These are phyloP conservation scores for Vireo altiloquus DNA, from an alignment of 2,113 vertebrate species.

Conservation along the genomic window DNA sequence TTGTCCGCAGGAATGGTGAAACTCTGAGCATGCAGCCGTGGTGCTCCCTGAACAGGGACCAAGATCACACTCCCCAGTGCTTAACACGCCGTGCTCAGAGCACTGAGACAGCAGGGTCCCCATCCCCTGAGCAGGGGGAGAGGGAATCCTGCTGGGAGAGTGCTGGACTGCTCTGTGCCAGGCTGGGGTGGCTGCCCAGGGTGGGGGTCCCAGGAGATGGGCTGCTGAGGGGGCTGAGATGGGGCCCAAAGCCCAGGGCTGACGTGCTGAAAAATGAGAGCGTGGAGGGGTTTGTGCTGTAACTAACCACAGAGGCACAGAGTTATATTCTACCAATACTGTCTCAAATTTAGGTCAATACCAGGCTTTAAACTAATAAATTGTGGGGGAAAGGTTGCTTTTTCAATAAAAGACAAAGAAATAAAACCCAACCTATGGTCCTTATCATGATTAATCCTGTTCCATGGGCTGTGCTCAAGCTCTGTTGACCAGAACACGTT, in stretches of 20 bases:
- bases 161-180: accelerated
- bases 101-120: not conserved
- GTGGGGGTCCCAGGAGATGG: accelerated
- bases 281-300: not conserved
- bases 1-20: not conserved
- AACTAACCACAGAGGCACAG: not conserved
- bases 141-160: not conserved
- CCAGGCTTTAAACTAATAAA: conserved; percentile 2
- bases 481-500: not conserved
- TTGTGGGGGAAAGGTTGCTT: not conserved
- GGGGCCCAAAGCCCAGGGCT: accelerated
- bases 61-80: accelerated
- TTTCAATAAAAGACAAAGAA: conserved; percentile 18
- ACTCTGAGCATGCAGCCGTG: not conserved
- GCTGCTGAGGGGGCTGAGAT: not conserved
- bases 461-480: not conserved
- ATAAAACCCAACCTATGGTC: not conserved
- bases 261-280: not conserved
- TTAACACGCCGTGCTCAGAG: accelerated
- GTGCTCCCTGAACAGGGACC: not conserved
- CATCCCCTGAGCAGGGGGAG: not conserved
- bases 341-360: conserved; percentile 19
- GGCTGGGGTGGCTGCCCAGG: not conserved
- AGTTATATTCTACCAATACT: not conserved
- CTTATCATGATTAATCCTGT: not conserved